Percentiles rank a stretch among this genome's conserved stretches.
These are phyloP conservation scores for Pandion haliaetus DNA, from an alignment of 2,113 vertebrate species.

Conservation along the genomic window DNA sequence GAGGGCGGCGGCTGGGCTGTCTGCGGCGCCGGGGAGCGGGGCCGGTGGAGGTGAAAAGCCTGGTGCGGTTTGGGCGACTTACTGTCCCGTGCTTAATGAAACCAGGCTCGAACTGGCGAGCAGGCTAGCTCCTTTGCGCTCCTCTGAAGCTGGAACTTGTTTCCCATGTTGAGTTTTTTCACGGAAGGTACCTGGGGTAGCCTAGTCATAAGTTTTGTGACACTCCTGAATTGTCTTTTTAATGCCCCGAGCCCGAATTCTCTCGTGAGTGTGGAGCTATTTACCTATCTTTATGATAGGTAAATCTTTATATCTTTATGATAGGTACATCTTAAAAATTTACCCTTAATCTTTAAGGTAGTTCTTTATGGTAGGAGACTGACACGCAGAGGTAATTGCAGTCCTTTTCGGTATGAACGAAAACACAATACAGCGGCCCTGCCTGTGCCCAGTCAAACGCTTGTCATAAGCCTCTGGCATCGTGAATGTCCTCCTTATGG, in stretches of 20 bases:
- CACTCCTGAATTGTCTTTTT: not conserved
- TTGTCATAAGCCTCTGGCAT: not conserved
- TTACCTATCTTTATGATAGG: not conserved
- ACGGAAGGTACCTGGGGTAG: rapidly evolving
- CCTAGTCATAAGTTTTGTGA: not conserved
- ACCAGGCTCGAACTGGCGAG: too few species aligned
- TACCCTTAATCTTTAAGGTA: not conserved
- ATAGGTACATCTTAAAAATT: not conserved
- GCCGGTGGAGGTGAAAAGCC: rapidly evolving
- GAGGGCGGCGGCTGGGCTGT: rapidly evolving
- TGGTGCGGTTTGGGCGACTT: not conserved
- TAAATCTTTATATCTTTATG: not conserved
- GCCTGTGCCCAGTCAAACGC: not conserved
- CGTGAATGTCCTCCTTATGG: not conserved
- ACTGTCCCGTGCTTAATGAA: rapidly evolving
- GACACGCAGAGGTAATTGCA: not conserved
- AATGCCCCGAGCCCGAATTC: not conserved
- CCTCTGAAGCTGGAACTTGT: not conserved
- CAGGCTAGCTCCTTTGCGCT: rapidly evolving
- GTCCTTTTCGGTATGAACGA: not conserved
- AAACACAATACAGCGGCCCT: not conserved
- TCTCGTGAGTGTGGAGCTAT: not conserved
- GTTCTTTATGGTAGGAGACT: not conserved
- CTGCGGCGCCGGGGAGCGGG: too few species aligned
- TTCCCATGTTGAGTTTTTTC: not conserved